Evolutionary conservation across 1,140 invertebrate genomes (phyloP).

Genomic region (Harlomillsia oculata): DNA sequence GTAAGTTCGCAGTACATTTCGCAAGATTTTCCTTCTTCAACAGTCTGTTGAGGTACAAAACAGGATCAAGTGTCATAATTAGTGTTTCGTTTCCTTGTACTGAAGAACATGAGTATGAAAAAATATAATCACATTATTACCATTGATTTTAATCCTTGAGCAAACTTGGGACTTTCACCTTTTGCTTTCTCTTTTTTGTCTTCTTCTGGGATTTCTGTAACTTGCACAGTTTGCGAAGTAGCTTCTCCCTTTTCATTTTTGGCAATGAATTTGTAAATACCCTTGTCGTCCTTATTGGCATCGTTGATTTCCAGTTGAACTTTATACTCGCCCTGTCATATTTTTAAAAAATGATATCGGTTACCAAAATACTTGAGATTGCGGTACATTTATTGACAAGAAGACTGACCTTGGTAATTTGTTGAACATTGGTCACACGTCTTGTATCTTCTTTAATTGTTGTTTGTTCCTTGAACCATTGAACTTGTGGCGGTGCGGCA

Average conservation of each 20-base stretch:
- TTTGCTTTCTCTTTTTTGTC: slow-evolving; percentile 48
- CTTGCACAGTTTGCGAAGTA: slow-evolving; percentile 75
- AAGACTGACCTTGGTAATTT: slow-evolving; percentile 58
- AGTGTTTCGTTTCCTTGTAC: background rate
- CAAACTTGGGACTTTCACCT: slow-evolving; percentile 45
- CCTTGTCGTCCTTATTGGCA: slow-evolving; percentile 66
- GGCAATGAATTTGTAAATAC: slow-evolving; percentile 78
- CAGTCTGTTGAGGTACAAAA: slow-evolving; percentile 47
- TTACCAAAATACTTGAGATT: background rate
- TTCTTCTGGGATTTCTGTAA: slow-evolving; percentile 66
- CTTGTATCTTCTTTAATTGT: slow-evolving; percentile 64
- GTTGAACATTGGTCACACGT: slow-evolving; percentile 63
- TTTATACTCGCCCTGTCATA: slow-evolving; percentile 66
- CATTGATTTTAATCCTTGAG: slow-evolving; percentile 59
- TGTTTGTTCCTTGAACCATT: slow-evolving; percentile 75
- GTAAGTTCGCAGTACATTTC: slow-evolving; percentile 65
- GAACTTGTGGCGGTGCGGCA: slow-evolving; percentile 75
- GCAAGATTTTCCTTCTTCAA: slow-evolving; percentile 63
- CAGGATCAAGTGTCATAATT: background rate
- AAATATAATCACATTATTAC: slow-evolving; percentile 50
- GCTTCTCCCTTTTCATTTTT: slow-evolving; percentile 90
- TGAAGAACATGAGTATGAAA: background rate
- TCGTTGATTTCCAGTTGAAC: slow-evolving; percentile 78
- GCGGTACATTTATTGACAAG: too few relatives aligned
- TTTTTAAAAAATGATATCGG: background rate